Evolutionary conservation across 2,888 invertebrate species (phyloP), one percentile per base, ranked within the genome.

Genomic region (Smittia sp.): DNA sequence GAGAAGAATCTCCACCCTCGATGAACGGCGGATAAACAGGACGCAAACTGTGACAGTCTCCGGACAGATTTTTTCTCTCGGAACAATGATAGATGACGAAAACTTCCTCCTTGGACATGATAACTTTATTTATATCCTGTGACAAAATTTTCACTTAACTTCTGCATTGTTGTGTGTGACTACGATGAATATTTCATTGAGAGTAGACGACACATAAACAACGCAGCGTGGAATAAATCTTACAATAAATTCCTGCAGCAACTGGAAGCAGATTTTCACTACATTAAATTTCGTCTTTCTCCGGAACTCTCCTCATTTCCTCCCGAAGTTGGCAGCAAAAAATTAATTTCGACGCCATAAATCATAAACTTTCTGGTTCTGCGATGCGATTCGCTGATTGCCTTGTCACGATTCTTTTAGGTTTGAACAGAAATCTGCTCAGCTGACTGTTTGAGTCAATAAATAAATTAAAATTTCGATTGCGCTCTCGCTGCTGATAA

Each of bases 81-180:
- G 24, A 69, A 27, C 69, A 72, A 72, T 72, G 72, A 72, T 62
- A 27, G 24, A 72, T 72, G 72, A 72, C 18, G 9, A n/a, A 62
- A 38, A 18, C 27, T 72, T 72, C 72, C 72, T 24, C 32, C 52
- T 22, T 72, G 72, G 72, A 72, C 72, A 62, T 62, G 58, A 72
- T 72, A 72, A 62, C 58, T 72, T 72, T 72, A 72, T 72, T 72
- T 72, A 58, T 72, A 62, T 72, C 58, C 69, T 69, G 72, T 72
- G 72, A 72, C 58, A 72, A 62, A 72, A 62, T 72, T 72, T 72
- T 72, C 72, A 58, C 72, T 72, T 62, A 72, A 72, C 72, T 62
- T 72, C 52, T 70, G 1, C 46, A 32, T 32, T 46, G n/a, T 58
- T 58, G 22, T 3, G n/a, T n/a, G 18, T 24, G 63, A 63, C 27